Percentiles rank a stretch among this genome's conserved stretches.
phyloP scores from a whole-genome alignment of 2,797 vertebrate genomes.

The Arnoldichthys spilopterus region DNA sequence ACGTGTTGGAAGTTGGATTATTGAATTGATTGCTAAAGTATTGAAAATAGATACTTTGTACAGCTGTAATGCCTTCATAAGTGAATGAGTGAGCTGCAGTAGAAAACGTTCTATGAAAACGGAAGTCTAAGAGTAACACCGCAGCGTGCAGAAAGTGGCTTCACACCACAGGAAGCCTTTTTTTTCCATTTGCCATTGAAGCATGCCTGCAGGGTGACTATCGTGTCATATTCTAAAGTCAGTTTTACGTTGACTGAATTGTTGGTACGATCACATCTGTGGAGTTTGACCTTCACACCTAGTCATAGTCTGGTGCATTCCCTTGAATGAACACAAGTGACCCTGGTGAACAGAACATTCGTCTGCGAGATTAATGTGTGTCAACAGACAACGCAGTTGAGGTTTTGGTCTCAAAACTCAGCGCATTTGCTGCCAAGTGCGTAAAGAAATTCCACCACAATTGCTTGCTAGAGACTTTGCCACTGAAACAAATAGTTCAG shows the following conservation, averaged over 20 bases:
- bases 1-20: too few species aligned
- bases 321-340: not conserved
- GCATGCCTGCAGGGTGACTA: not conserved
- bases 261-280: not conserved
- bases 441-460: not conserved
- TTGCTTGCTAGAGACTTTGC: too few species aligned
- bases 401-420: not conserved
- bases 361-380: not conserved
- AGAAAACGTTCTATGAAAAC: not conserved
- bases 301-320: not conserved
- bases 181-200: not conserved
- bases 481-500: too few species aligned
- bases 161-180: constrained; percentile 1
- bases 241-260: not conserved
- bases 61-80: too few species aligned
- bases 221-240: not conserved
- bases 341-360: not conserved
- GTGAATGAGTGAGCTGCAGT: not conserved
- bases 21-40: too few species aligned
- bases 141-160: not conserved
- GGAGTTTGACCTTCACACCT: not conserved
- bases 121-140: not conserved
- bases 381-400: not conserved
- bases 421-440: not conserved
- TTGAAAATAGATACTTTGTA: too few species aligned